Evolutionary conservation across 2,888 invertebrate genomes (phyloP).

Genomic region (Lasioglossum lativentre): DNA sequence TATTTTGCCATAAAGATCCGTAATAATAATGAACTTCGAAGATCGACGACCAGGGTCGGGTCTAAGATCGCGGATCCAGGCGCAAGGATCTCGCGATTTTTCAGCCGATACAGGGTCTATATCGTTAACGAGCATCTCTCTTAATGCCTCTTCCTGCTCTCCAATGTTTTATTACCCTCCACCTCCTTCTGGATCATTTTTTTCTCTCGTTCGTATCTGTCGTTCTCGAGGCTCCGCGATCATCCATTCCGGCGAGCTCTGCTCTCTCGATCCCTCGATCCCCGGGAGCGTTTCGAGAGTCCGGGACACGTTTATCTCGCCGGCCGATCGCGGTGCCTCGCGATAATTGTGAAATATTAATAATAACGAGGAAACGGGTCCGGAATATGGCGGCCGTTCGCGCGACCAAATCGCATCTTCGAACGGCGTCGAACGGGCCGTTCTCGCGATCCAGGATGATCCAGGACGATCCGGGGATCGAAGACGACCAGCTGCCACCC

Average conservation of each 20-base stretch:
- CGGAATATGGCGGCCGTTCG: conserved; percentile 58
- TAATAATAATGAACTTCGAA: neutral
- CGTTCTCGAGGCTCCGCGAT: conserved; percentile 16
- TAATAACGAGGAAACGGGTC: conserved; percentile 77
- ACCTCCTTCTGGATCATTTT: neutral
- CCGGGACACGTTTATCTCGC: conserved; percentile 64
- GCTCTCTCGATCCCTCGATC: conserved; percentile 51
- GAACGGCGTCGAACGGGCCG: conserved; percentile 58
- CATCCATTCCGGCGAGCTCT: conserved; percentile 5
- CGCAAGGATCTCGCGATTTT: conserved; percentile 67
- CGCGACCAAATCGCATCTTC: conserved; percentile 57
- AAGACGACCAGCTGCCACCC: neutral
- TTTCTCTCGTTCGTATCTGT: conserved; percentile 35
- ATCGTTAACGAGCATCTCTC: conserved; percentile 71
- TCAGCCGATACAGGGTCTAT: conserved; percentile 62
- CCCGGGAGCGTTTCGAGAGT: conserved; percentile 64
- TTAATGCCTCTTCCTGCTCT: conserved; percentile 46
- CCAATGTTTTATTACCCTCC: conserved; percentile 33
- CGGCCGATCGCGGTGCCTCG: conserved; percentile 70
- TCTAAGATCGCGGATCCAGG: conserved; percentile 58
- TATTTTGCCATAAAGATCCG: neutral
- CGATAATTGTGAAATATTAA: conserved; percentile 80
- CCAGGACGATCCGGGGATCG: neutral
- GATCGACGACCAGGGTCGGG: neutral
- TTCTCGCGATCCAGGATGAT: conserved; percentile 10